Base-by-base conservation (phyloP, 2,888 invertebrate species). In the Gari tellinella region DNA sequence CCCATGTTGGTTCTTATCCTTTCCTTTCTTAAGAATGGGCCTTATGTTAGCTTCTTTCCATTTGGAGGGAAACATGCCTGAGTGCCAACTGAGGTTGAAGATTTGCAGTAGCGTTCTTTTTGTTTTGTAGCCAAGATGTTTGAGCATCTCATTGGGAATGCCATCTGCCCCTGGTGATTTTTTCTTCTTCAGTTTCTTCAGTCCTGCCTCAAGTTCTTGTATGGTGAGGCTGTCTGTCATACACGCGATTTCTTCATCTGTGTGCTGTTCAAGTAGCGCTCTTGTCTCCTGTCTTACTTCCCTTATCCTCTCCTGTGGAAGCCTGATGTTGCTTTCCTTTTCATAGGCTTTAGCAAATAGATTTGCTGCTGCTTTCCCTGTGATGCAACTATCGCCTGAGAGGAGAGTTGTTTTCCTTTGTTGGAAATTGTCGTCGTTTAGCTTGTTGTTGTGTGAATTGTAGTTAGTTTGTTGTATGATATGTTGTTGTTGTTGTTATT, bases 361-460 rank as follows among this genome's bases (percentile, higher is more conserved):
- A 46, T 70, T 63, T 52, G 63, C 63, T 8, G 66, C 66, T 19
- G 51, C 45, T 57, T 58, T 62, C 21, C 57, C 58, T 45, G 57
- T 63, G 19, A 26, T 31, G n/a, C 37, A 17, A 21, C 53, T 19
- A 1, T 41, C 17, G 31, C 43, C 31, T 17, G 23, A n/a, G 1
- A 19, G 41, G 52, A 62, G 0, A 14, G 40, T 43, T 26, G 31
- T 40, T 37, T 40, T 51, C 17, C 21, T 58, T 15, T 45, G 46
- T 46, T 45, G 46, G 17, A 25, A 21, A 25, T 19, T 40, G 38
- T 60, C 60, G 17, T 26, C 49, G 19, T 26, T 37, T 1, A 38
- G 40, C 51, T 12, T n/a, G n/a, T n/a, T n/a, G n/a, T 26, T 72
- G 64, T 7, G 52, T 72, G 55, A 65, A 48, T 19, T 58, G 53